These are phyloP conservation scores for Drosophila tristis DNA, from an alignment of 1,140 invertebrate genomes.

Conservation along the genomic window DNA sequence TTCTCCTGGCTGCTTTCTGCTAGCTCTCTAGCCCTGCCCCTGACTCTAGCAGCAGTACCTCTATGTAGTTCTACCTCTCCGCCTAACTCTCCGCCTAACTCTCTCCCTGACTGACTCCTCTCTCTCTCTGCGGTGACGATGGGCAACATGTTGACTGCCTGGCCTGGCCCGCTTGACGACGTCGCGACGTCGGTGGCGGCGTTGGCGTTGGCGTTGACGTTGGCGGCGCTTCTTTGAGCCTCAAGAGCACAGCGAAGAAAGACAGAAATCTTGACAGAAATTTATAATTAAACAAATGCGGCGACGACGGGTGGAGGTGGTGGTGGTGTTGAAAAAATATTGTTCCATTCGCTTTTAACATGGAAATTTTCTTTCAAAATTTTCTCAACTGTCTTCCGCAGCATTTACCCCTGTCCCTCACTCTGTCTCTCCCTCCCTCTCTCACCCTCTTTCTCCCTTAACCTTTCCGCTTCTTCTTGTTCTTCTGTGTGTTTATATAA, in stretches of 20 bases:
- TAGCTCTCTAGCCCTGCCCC: too few species aligned
- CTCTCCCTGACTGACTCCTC: neutral
- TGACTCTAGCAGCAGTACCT: too few species aligned
- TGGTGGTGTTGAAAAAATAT: slow-evolving; percentile 66
- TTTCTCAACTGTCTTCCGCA: slow-evolving; percentile 62
- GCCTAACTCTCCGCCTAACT: too few species aligned
- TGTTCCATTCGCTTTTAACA: slow-evolving; percentile 67
- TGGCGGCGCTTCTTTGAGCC: slow-evolving; percentile 74
- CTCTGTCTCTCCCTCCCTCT: too few species aligned
- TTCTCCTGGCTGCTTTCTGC: too few species aligned
- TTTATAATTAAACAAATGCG: slow-evolving; percentile 82
- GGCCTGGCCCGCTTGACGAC: slow-evolving; percentile 18
- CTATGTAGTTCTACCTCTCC: too few species aligned
- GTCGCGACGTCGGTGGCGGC: too few species aligned
- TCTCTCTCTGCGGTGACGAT: slow-evolving; percentile 45
- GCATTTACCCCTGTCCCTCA: too few species aligned
- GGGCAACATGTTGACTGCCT: slow-evolving; percentile 69
- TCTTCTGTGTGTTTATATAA: slow-evolving; percentile 69
- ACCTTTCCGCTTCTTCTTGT: slow-evolving; percentile 1
- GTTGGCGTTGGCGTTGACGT: slow-evolving; percentile 9
- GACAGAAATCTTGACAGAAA: slow-evolving; percentile 76
- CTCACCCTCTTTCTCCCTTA: too few species aligned
- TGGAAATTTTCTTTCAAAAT: slow-evolving; percentile 67
- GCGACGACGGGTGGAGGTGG: slow-evolving; percentile 41
- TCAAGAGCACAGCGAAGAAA: slow-evolving; percentile 23